Evolutionary conservation across 2,113 vertebrate genomes (phyloP).

Genomic region (Zapus hudsonius): DNA sequence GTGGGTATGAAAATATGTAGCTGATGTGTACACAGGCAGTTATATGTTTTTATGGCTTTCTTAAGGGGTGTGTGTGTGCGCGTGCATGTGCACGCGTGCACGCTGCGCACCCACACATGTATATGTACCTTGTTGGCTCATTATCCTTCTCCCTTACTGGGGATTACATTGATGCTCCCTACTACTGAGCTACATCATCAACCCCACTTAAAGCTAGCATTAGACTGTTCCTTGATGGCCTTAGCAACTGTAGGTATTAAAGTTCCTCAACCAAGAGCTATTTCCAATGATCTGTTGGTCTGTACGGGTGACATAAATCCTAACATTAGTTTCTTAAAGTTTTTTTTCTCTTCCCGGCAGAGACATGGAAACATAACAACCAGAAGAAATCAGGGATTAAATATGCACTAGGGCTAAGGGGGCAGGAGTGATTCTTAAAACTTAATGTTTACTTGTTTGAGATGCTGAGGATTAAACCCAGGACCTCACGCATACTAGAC

Average conservation of each 20-base stretch:
- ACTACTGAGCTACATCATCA: too few relatives aligned
- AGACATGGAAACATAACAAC: not conserved
- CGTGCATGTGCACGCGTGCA: not conserved
- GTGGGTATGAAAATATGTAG: not conserved
- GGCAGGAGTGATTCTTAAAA: too few relatives aligned
- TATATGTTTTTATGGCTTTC: not conserved
- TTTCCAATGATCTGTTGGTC: not conserved
- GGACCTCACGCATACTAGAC: too few relatives aligned
- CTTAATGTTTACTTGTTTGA: not conserved
- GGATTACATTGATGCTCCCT: too few relatives aligned
- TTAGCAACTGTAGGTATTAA: too few relatives aligned
- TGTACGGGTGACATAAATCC: slow-evolving; percentile 12
- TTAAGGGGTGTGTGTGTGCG: not conserved
- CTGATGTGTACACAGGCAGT: not conserved
- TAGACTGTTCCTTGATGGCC: too few relatives aligned
- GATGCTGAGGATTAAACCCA: too few relatives aligned
- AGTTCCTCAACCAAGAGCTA: not conserved
- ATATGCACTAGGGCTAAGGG: not conserved
- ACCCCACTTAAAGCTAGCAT: too few relatives aligned
- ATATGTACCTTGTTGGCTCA: not conserved
- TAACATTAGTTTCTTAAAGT: not conserved
- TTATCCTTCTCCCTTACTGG: not conserved
- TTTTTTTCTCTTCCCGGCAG: not conserved
- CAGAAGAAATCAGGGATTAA: not conserved
- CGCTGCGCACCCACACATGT: too few relatives aligned